These are phyloP conservation scores for Crocuta crocuta DNA, from an alignment of 2,113 vertebrate genomes.

Conservation along the genomic window DNA sequence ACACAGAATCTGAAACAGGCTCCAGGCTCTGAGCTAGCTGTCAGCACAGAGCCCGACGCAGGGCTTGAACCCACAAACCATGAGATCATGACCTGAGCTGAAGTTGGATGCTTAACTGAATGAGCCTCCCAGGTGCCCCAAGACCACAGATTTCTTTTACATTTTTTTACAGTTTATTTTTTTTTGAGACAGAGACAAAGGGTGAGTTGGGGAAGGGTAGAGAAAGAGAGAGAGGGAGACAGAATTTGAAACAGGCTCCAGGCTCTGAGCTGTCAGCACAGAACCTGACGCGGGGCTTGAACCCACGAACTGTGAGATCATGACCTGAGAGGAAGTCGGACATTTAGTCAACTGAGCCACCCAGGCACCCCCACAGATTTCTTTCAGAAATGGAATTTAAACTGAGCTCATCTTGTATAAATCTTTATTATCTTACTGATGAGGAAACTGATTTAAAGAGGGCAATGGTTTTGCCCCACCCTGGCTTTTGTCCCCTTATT, in stretches of 20 bases:
- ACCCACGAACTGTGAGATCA: not conserved
- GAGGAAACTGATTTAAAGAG: not conserved
- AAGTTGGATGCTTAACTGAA: too few relatives aligned
- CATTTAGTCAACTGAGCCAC: not conserved
- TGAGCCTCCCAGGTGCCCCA: too few relatives aligned
- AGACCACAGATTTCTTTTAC: not conserved
- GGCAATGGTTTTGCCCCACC: not conserved
- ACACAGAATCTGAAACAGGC: too few relatives aligned
- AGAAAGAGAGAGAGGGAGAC: not conserved
- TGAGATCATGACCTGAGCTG: too few relatives aligned
- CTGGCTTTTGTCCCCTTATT: not conserved
- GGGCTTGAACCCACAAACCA: too few relatives aligned
- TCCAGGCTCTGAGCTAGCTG: too few relatives aligned
- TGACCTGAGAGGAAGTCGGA: not conserved
- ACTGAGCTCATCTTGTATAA: not conserved
- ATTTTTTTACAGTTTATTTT: not conserved
- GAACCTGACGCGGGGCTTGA: fast-evolving
- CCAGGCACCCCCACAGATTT: not conserved
- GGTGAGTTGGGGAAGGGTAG: not conserved
- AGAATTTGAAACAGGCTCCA: not conserved
- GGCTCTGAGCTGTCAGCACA: not conserved
- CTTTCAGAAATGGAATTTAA: not conserved
- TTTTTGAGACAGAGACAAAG: not conserved
- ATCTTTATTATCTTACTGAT: not conserved
- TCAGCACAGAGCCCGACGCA: too few relatives aligned